phyloP scores from a whole-genome alignment of 2,797 vertebrate species.

The Microchirus variegatus region DNA sequence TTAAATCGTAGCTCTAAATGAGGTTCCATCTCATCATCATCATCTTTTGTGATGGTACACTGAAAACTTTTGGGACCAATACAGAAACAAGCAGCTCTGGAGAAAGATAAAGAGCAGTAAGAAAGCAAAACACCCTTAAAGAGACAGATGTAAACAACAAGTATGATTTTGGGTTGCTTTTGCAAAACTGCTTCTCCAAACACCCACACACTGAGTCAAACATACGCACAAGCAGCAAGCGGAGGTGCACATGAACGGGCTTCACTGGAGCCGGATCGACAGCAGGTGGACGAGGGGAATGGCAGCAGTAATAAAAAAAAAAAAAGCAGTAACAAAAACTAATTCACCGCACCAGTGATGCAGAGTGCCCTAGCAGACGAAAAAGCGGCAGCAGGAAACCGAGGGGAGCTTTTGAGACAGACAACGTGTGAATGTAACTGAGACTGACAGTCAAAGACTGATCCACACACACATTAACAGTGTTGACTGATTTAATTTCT shows the following conservation, averaged over 20 bases:
- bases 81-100: constrained; percentile 4
- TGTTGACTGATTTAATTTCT: constrained; percentile 60
- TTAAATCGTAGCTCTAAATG: too few species aligned
- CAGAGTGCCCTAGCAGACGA: constrained; percentile 45
- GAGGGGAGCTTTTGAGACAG: constrained; percentile 27
- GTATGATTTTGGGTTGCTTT: constrained; percentile 9
- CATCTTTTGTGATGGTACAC: constrained; percentile 1
- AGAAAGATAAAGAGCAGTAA: constrained; percentile 1
- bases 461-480: constrained; percentile 11
- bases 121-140: constrained; percentile 8
- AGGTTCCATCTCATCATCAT: too few species aligned
- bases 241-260: constrained; percentile 28
- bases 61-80: background rate
- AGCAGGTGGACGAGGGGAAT: constrained; percentile 45
- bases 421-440: constrained; percentile 20
- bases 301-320: constrained; percentile 39
- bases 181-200: constrained; percentile 22
- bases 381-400: constrained; percentile 34
- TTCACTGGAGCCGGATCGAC: constrained; percentile 41
- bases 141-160: constrained; percentile 13
- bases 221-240: background rate
- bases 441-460: constrained; percentile 21
- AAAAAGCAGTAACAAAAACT: constrained; percentile 53
- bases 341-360: constrained; percentile 65
- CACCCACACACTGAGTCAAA: constrained; percentile 37